Base-by-base conservation (phyloP, 2,888 invertebrate species). In the Graphium colonna region DNA sequence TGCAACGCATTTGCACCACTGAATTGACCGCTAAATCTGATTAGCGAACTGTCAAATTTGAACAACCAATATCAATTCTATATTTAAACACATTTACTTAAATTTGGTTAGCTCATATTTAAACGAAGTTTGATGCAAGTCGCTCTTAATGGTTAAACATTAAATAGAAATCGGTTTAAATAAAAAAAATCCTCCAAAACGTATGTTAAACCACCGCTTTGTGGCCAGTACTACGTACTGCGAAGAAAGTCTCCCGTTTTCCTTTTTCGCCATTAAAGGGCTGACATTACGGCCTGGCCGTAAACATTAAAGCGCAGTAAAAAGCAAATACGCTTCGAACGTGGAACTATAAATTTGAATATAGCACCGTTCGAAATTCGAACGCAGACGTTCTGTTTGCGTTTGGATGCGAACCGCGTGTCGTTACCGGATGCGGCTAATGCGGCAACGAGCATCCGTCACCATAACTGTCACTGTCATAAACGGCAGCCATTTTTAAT, bases 401-500 rank as follows among this genome's bases (percentile, higher is more conserved):
- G 81, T 78, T 62, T 58, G 60, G 57, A 56, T 67, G 68, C 73
- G 70, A 71, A 18, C 50, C 54, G 54, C 45, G 64, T 71, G 69
- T 40, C 50, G 45, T 40, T 33, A 4, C 82, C 80, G 85, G 86
- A 87, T 75, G 68, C 68, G 59, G 60, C 77, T 79, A 82, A 82
- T 81, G 77, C 75, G 80, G 79, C 75, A 78, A 79, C 79, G 64
- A 77, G 75, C 77, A 76, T 81, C 80, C 81, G 80, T 60, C 67
- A 69, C 73, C 62, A 63, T 64, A 63, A 58, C 56, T 52, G 59
- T 51, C 44, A 52, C 52, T 54, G 47, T 63, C 64, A 59, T 63
- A 62, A 59, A 54, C 59, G 62, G 60, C 59, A 58, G 62, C 45
- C 60, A 57, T 52, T 62, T 64, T 54, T 50, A 54, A 60, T 64